A percentile compares a stretch with the other conserved stretches of the same genome.
Evolutionary conservation across 2,113 vertebrate species (phyloP).

Genomic region (Malaclemys terrapin): DNA sequence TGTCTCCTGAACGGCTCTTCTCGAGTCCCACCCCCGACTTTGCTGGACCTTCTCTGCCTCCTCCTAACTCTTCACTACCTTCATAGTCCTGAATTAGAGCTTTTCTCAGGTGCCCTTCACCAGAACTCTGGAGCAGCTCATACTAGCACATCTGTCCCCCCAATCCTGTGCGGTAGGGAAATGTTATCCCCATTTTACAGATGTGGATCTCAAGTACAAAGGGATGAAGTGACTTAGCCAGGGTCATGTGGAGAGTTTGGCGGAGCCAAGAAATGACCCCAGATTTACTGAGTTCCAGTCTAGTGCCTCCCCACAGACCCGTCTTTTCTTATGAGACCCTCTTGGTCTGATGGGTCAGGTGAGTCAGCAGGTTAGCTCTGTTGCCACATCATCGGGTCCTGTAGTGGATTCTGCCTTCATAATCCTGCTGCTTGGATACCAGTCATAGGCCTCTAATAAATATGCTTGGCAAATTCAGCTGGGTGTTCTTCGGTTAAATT

Average conservation of each 20-base stretch:
- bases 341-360: neutral
- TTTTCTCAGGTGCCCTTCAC: neutral
- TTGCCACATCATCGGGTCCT: neutral
- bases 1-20: neutral
- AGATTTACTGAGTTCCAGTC: neutral
- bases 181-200: neutral
- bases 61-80: neutral
- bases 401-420: neutral
- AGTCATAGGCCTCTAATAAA: neutral
- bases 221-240: neutral
- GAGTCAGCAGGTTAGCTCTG: neutral
- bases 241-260: neutral
- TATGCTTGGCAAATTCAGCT: neutral
- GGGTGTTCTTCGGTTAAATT: neutral
- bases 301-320: neutral
- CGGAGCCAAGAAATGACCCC: neutral
- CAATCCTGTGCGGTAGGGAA: neutral
- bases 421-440: neutral
- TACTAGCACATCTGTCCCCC: neutral
- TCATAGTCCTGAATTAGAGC: neutral
- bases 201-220: neutral
- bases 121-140: neutral
- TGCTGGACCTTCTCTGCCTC: neutral
- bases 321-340: neutral
- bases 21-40: neutral